These are phyloP conservation scores for Falco concolor DNA, from an alignment of 2,797 vertebrate genomes.

Conservation along the genomic window DNA sequence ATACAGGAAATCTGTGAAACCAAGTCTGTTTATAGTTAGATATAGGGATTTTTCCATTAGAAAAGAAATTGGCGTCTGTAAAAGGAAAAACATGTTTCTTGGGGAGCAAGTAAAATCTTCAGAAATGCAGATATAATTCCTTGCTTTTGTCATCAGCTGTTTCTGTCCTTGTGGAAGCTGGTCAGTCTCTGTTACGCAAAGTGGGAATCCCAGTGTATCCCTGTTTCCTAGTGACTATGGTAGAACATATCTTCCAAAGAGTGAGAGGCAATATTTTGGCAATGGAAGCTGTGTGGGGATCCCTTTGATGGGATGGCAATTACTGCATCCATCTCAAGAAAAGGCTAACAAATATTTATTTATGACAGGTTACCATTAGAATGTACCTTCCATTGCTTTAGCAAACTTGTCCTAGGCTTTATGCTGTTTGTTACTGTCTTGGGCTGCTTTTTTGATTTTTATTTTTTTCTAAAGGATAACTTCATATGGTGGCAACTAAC, in stretches of 20 bases:
- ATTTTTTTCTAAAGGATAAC: not conserved
- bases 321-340: not conserved
- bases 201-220: not conserved
- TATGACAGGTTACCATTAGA: not conserved
- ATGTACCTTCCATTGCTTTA: not conserved
- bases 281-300: not conserved
- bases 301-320: not conserved
- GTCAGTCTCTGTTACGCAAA: not conserved
- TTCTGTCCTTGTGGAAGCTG: not conserved
- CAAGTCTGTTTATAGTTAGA: not conserved
- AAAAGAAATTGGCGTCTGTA: not conserved
- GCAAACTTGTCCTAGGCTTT: not conserved
- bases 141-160: not conserved
- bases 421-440: not conserved
- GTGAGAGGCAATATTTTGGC: not conserved
- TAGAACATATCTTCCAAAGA: not conserved
- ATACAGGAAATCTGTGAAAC: not conserved
- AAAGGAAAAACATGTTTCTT: not conserved
- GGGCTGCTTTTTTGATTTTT: not conserved
- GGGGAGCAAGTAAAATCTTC: not conserved
- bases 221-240: not conserved
- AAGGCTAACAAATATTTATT: not conserved
- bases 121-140: not conserved
- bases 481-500: not conserved
- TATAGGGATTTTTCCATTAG: constrained; percentile 3